Evolutionary conservation across 2,797 vertebrate species (phyloP).

Genomic region (Microctenopoma steveboyesi): DNA sequence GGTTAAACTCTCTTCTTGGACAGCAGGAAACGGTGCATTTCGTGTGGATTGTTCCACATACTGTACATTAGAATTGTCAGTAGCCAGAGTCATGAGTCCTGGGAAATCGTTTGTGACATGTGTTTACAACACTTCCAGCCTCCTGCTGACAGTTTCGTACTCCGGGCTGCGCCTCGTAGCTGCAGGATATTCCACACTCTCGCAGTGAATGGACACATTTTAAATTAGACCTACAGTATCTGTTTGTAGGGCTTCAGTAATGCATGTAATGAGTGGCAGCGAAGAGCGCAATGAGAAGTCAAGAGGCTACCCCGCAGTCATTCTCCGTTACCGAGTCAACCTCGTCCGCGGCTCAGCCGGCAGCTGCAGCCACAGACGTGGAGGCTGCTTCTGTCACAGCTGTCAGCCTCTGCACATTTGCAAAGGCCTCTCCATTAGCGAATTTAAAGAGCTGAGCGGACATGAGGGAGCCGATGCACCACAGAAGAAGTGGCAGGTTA

Average conservation of each 20-base stretch:
- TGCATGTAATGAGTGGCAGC: constrained; percentile 25
- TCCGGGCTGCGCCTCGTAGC: constrained; percentile 20
- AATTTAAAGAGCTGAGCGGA: constrained; percentile 37
- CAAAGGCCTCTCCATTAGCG: constrained; percentile 49
- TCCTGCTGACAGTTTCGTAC: constrained; percentile 29
- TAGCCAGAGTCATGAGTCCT: constrained; percentile 6
- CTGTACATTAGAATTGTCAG: not conserved
- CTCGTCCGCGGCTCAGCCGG: constrained; percentile 27
- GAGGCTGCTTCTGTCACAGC: constrained; percentile 45
- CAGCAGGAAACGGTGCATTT: not conserved
- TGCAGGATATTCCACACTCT: constrained; percentile 18
- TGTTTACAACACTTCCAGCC: constrained; percentile 11
- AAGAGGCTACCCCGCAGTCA: constrained; percentile 35
- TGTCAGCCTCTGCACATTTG: constrained; percentile 22
- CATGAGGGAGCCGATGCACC: constrained; percentile 20
- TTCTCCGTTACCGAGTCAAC: constrained; percentile 40
- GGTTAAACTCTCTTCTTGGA: not conserved
- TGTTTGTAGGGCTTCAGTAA: constrained; percentile 32
- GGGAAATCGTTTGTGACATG: constrained; percentile 16
- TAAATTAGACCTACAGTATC: constrained; percentile 19
- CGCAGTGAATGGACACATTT: constrained; percentile 39
- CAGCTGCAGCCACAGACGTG: constrained; percentile 29
- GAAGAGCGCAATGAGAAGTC: constrained; percentile 41
- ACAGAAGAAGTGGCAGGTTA: constrained; percentile 10
- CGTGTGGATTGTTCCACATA: constrained; percentile 3